Base-by-base conservation (phyloP, 1,140 invertebrate species). In the Heliothis virescens region DNA sequence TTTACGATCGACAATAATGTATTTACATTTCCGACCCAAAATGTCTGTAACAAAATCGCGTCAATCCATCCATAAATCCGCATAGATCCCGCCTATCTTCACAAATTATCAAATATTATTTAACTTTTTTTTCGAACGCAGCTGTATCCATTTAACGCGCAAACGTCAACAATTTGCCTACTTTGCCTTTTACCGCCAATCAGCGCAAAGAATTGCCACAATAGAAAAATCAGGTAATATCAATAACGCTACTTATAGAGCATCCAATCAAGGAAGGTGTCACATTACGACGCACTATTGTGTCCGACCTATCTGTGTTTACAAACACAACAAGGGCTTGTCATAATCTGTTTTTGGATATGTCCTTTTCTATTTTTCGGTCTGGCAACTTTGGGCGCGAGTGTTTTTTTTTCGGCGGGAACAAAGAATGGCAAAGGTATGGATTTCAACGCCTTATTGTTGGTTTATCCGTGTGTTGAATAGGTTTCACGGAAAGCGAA, bases 311-410 rank as follows among this genome's bases (percentile, higher is more conserved):
- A 89, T 80, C 86, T 86, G 62, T 94, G 93, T 94, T 94, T 94
- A 94, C 92, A 94, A 94, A 94, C 93, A 94, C 90, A 94, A 94
- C 91, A 94, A 88, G 89, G 90, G 92, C 90, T 90, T 92, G 92
- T 93, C 90, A 92, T 93, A 94, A 94, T 93, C 93, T 93, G 88
- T 93, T 93, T 94, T 94, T 87, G 85, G 87, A 93, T 89, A 84
- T 86, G 85, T 80, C 85, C 91, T 88, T 87, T 90, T 89, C 89
- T 91, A 88, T 88, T 91, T 88, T 89, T 90, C 86, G 89, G 87
- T 92, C 87, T 92, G 86, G 84, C 87, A 89, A 92, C 86, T 91
- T 90, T 91, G 88, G 76, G 81, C 76, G 29, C 62, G 85, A 74
- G 85, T 89, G 86, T 92, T 91, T 92, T 93, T 92, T 90, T 90